A percentile compares a stretch with the other conserved stretches of the same genome.
phyloP scores from a whole-genome alignment of 2,888 invertebrate species.

The Meganola albula region DNA sequence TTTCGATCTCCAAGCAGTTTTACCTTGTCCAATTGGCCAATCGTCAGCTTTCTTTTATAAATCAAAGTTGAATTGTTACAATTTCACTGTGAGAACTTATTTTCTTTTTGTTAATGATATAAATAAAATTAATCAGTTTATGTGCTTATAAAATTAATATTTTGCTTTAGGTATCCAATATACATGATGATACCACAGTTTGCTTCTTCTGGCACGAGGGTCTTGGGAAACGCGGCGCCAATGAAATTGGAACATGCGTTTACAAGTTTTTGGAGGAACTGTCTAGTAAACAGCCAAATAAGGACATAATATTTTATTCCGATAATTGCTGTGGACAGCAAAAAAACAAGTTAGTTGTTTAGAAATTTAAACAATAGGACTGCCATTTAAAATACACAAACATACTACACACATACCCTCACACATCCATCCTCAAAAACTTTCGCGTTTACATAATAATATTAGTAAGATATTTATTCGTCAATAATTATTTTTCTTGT shows the following conservation, averaged over 20 bases:
- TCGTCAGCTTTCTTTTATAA: slow-evolving; percentile 18
- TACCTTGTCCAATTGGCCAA: slow-evolving; percentile 13
- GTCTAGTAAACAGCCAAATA: slow-evolving; percentile 11
- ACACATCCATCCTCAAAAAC: slow-evolving; percentile 4
- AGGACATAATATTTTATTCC: slow-evolving; percentile 17
- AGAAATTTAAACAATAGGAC: not conserved
- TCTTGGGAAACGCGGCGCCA: slow-evolving; percentile 19
- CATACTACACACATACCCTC: slow-evolving; percentile 1
- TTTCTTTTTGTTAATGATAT: slow-evolving; percentile 6
- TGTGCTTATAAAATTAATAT: slow-evolving; percentile 6
- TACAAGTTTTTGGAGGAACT: slow-evolving; percentile 18
- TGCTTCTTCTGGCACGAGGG: slow-evolving; percentile 24
- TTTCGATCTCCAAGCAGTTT: slow-evolving; percentile 15
- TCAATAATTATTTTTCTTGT: slow-evolving; percentile 9
- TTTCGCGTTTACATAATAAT: slow-evolving; percentile 3
- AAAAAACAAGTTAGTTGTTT: slow-evolving; percentile 17
- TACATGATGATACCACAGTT: slow-evolving; percentile 12
- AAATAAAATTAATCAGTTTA: slow-evolving; percentile 8
- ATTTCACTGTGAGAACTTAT: slow-evolving; percentile 6
- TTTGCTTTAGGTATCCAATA: slow-evolving; percentile 10
- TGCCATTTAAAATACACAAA: not conserved
- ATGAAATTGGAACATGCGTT: slow-evolving; percentile 24
- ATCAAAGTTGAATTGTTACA: slow-evolving; percentile 8
- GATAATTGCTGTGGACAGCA: slow-evolving; percentile 26
- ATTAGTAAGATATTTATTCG: slow-evolving; percentile 3